phyloP scores from a whole-genome alignment of 2,888 invertebrate genomes.

The Bimastos eiseni region DNA sequence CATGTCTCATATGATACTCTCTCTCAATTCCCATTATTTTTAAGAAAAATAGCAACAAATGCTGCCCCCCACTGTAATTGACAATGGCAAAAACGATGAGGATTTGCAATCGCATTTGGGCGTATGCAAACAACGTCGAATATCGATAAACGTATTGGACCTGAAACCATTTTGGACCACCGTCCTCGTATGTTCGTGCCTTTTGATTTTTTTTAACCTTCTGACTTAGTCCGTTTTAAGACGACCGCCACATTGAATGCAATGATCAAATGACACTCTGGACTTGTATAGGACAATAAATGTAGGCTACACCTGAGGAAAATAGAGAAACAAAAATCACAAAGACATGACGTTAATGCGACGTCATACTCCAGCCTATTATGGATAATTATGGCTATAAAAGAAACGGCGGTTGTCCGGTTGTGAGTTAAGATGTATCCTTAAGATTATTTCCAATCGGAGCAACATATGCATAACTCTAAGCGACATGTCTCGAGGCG shows the following conservation, averaged over 20 bases:
- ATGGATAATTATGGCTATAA: neutral
- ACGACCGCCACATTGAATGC: neutral
- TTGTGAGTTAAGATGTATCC: neutral
- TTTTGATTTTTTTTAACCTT: neutral
- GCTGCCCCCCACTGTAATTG: neutral
- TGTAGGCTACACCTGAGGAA: too few species aligned
- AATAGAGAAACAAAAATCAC: neutral
- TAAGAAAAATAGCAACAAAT: too few species aligned
- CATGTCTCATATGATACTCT: neutral
- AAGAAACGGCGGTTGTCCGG: neutral
- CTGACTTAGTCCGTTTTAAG: neutral
- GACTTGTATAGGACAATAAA: slow-evolving; percentile 1
- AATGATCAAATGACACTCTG: neutral
- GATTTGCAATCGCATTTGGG: neutral
- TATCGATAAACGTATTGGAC: neutral
- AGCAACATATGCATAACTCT: neutral
- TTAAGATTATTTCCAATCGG: neutral
- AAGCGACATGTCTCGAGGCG: neutral
- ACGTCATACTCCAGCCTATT: neutral
- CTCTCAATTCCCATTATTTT: too few species aligned
- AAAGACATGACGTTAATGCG: neutral
- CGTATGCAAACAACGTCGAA: neutral
- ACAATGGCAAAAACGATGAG: too few species aligned
- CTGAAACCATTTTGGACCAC: neutral
- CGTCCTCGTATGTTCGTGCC: neutral